Base-by-base conservation (phyloP, 2,888 invertebrate genomes). In the Catocala sponsa region DNA sequence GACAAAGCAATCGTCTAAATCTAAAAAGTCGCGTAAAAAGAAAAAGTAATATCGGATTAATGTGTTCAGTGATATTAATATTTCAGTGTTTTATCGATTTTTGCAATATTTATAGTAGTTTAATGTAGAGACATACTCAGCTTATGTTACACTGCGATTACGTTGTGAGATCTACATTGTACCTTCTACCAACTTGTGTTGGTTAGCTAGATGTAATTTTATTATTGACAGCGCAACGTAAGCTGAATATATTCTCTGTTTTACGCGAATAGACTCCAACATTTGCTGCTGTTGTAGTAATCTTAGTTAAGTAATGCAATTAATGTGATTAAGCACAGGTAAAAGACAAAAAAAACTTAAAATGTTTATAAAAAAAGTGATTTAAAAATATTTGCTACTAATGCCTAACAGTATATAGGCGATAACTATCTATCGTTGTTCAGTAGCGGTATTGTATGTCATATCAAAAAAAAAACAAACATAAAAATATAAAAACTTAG, bases 11-110 rank as follows among this genome's bases (percentile, higher is more conserved):
- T 90, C 92, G 44, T 80, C 87, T 70, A 93, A 94, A 70, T 91
- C 94, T 80, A 95, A 95, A 82, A 95, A 95, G 82, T 91, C 95
- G 55, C 96, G 95, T 82, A 95, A 95, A 82, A 96, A 95, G 91
- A 95, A 95, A 83, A 96, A 95, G 89, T 96, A 95, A 94, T 82
- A 79, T 78, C 76, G 55, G 15, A 60, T 77, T 2, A 80, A 83
- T 85, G 88, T 89, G 88, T 90, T 89, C 87, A 87, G 59, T 63
- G 63, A 78, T 68, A 74, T 73, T 80, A 81, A 81, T 78, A 74
- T 82, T 38, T 82, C 78, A 72, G 76, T 78, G 82, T 80, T 82
- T 25, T 25, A 25, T 80, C 75, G 72, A 79, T 79, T 80, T 77
- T 78, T 81, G 74, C 83, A 79, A 80, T 78, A 80, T 84, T 84